Conservation (phyloP, 2,888 invertebrate genomes). For the Lithosia quadra region DNA sequence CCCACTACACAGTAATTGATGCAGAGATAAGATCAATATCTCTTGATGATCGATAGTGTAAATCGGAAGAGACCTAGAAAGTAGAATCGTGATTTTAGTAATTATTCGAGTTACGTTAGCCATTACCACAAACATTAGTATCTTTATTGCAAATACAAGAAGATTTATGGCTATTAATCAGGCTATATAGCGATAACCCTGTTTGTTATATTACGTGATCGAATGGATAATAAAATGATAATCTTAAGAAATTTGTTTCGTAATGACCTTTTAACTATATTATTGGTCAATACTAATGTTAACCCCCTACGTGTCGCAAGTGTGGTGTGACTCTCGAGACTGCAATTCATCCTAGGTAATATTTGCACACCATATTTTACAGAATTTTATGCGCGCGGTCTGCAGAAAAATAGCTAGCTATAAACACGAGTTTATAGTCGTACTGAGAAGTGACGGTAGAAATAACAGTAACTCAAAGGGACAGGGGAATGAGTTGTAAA, state of each 20-base stretch:
- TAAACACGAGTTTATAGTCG: constrained; percentile 67
- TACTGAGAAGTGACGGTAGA: constrained; percentile 59
- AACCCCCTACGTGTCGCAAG: constrained; percentile 38
- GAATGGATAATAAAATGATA: constrained; percentile 68
- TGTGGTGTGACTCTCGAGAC: constrained; percentile 21
- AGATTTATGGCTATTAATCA: constrained; percentile 78
- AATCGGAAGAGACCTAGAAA: constrained; percentile 78
- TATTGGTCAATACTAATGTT: constrained; percentile 66
- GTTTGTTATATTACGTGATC: constrained; percentile 76
- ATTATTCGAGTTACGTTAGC: constrained; percentile 78
- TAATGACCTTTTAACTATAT: constrained; percentile 71
- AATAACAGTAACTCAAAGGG: constrained; percentile 64
- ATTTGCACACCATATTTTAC: constrained; percentile 57
- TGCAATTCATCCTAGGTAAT: constrained; percentile 27
- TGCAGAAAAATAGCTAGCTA: constrained; percentile 54
- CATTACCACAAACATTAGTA: constrained; percentile 78
- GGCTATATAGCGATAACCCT: constrained; percentile 62
- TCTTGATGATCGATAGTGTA: constrained; percentile 75
- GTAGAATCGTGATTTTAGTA: constrained; percentile 82
- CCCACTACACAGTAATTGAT: constrained; percentile 64
- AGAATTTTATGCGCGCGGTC: constrained; percentile 56
- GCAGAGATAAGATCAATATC: constrained; percentile 75
- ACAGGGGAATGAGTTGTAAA: constrained; percentile 65
- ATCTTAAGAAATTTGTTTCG: constrained; percentile 72
- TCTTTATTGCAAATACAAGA: constrained; percentile 74